Evolutionary conservation across 1,140 invertebrate species (phyloP).

Genomic region (Caenorhabditis remanei): DNA sequence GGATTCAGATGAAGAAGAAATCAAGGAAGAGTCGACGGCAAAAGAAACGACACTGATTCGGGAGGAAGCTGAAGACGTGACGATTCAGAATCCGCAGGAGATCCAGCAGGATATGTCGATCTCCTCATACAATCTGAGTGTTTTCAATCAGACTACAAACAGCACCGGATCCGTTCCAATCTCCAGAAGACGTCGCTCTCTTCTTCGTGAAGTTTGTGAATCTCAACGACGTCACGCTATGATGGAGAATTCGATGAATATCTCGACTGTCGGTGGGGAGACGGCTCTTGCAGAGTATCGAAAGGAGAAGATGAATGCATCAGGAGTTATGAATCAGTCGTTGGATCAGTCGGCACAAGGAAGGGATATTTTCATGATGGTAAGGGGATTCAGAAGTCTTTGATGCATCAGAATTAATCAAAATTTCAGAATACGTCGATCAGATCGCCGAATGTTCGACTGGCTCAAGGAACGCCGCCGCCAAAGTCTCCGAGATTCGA

Average conservation of each 20-base stretch:
- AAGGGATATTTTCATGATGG: conserved; percentile 25
- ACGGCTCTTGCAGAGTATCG: not conserved
- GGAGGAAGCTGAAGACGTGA: too few species aligned
- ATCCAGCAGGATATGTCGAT: too few species aligned
- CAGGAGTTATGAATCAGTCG: not conserved
- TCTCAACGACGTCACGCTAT: not conserved
- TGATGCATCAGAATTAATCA: not conserved
- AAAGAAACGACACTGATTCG: too few species aligned
- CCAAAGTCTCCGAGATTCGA: not conserved
- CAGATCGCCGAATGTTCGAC: not conserved
- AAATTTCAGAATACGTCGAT: conserved; percentile 23
- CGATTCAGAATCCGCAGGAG: too few species aligned
- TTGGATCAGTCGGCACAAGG: not conserved
- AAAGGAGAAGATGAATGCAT: not conserved
- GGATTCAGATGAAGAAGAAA: too few species aligned
- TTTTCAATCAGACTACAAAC: too few species aligned
- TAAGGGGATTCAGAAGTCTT: not conserved
- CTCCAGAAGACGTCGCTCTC: conserved; percentile 21
- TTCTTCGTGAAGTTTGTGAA: not conserved
- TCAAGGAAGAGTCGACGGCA: too few species aligned
- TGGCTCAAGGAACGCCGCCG: not conserved
- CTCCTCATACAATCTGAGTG: too few species aligned
- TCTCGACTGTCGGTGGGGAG: not conserved
- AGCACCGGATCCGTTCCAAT: not conserved
- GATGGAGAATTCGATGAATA: not conserved